These are phyloP conservation scores for Helicoverpa zea DNA, from an alignment of 1,140 invertebrate species.

Conservation along the genomic window DNA sequence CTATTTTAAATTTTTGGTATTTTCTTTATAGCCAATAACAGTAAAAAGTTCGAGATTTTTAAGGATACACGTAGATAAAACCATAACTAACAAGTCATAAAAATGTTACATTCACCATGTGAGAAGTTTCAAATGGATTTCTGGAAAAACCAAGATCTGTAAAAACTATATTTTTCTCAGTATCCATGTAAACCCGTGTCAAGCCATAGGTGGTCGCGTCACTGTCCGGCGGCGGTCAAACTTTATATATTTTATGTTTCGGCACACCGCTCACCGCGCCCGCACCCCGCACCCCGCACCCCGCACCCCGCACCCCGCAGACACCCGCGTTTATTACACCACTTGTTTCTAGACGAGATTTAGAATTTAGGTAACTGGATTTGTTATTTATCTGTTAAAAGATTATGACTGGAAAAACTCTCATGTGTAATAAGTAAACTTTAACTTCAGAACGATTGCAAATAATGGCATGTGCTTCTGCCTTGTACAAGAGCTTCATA, in stretches of 20 bases:
- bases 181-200: conserved; percentile 66
- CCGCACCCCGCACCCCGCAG: conserved; percentile 33
- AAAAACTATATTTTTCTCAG: not conserved
- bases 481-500: too few relatives aligned
- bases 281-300: conserved; percentile 28
- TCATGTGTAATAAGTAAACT: too few relatives aligned
- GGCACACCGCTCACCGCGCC: conserved; percentile 59
- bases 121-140: not conserved
- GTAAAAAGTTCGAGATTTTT: not conserved
- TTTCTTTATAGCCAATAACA: not conserved
- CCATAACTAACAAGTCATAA: too few relatives aligned
- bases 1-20: too few relatives aligned
- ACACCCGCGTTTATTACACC: conserved; percentile 70
- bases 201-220: conserved; percentile 67
- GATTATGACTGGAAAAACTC: too few relatives aligned
- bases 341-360: conserved; percentile 51
- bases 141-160: not conserved
- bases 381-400: too few relatives aligned
- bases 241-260: conserved; percentile 82
- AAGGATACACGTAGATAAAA: too few relatives aligned
- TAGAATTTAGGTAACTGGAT: not conserved
- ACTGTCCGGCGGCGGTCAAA: conserved; percentile 75
- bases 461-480: too few relatives aligned
- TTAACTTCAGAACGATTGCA: too few relatives aligned
- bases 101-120: not conserved